phyloP scores from a whole-genome alignment of 1,140 invertebrate genomes.

The Ylistrum balloti region DNA sequence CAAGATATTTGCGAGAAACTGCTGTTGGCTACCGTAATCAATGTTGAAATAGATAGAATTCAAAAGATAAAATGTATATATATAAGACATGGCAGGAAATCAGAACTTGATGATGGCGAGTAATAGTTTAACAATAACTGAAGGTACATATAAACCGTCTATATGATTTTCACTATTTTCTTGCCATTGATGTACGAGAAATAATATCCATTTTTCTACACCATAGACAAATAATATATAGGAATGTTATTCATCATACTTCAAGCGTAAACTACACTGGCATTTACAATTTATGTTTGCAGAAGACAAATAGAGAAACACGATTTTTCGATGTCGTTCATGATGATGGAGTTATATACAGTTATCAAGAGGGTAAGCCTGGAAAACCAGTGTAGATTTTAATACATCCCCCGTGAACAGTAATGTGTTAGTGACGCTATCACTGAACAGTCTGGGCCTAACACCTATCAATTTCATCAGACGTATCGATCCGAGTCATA shows the following conservation, averaged over 20 bases:
- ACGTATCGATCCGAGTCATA: slow-evolving; percentile 17
- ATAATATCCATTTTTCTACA: neutral
- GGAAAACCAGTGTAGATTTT: neutral
- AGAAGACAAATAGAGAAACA: neutral
- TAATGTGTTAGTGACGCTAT: neutral
- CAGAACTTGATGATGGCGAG: no score
- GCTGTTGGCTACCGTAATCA: no score
- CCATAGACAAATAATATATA: neutral
- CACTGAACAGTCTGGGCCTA: neutral
- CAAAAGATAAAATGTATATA: no score
- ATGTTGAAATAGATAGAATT: no score
- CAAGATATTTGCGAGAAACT: no score
- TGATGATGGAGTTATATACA: neutral
- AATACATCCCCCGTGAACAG: neutral
- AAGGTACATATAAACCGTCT: no score
- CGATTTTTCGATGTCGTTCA: neutral
- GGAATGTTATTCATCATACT: neutral
- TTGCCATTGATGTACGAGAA: no score
- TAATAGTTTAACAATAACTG: no score
- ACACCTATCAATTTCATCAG: slow-evolving; percentile 26
- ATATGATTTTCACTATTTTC: no score
- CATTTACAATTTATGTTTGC: neutral
- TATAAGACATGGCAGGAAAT: no score
- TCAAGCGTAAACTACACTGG: neutral
- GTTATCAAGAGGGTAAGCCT: neutral